Evolutionary conservation across 1,140 invertebrate species (phyloP).

Genomic region (Drosophila fuyamai): DNA sequence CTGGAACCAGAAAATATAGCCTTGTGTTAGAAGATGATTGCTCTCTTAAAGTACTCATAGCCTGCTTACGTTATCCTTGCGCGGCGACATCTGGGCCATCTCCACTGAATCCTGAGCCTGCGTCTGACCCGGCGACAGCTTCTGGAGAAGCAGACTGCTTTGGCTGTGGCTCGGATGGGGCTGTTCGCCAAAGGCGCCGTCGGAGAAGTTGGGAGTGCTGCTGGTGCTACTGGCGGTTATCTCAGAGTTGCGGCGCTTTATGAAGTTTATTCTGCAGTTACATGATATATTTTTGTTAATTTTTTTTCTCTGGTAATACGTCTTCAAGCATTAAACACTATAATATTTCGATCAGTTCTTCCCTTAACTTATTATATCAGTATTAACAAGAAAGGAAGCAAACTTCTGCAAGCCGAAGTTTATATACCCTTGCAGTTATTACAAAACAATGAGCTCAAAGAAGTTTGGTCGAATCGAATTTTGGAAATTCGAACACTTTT

Average conservation of each 20-base stretch:
- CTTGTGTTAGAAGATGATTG: not conserved
- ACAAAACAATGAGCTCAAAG: too few relatives aligned
- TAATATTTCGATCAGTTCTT: too few relatives aligned
- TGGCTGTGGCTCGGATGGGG: constrained; percentile 63
- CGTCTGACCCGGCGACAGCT: constrained; percentile 18
- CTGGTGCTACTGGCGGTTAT: constrained; percentile 74
- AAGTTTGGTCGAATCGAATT: too few relatives aligned
- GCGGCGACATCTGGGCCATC: constrained; percentile 84
- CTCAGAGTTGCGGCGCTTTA: constrained; percentile 84
- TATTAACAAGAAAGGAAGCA: too few relatives aligned
- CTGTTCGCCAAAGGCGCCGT: constrained; percentile 62
- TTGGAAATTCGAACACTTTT: too few relatives aligned
- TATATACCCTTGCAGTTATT: too few relatives aligned
- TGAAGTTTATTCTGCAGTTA: constrained; percentile 85
- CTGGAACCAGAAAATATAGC: constrained; percentile 54
- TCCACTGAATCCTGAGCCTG: constrained; percentile 64
- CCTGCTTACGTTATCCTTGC: constrained; percentile 85
- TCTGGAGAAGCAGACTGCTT: constrained; percentile 54
- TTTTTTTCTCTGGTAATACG: too few relatives aligned
- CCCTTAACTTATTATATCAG: too few relatives aligned
- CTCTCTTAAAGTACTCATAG: too few relatives aligned
- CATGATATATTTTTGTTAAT: not conserved
- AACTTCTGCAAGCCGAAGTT: too few relatives aligned
- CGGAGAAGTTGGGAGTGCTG: constrained; percentile 84
- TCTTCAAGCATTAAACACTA: too few relatives aligned